A percentile compares a stretch with the other conserved stretches of the same genome.
Conservation (phyloP, 2,797 vertebrate species). For the Xiphophorus birchmanni region DNA sequence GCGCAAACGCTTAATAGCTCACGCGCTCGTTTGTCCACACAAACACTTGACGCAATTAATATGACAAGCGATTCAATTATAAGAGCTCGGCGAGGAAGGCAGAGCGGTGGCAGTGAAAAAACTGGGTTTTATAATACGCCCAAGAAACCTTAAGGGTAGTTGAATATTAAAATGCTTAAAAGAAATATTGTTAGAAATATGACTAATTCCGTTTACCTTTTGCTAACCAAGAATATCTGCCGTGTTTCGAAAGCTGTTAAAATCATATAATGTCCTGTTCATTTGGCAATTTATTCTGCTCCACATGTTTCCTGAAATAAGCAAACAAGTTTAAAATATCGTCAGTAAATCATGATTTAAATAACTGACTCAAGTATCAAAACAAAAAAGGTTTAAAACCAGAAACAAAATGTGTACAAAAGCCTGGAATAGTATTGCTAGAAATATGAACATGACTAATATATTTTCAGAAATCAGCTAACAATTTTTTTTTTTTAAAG, state of each 20-base stretch:
- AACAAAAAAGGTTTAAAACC: no score
- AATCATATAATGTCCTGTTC: neutral
- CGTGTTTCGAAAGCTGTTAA: neutral
- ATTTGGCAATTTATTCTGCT: neutral
- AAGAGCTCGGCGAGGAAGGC: slow-evolving; percentile 9
- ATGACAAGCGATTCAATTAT: slow-evolving; percentile 56
- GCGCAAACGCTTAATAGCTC: slow-evolving; percentile 55
- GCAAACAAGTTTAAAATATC: neutral
- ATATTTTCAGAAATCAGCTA: no score
- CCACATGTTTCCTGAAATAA: neutral
- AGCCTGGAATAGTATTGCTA: neutral
- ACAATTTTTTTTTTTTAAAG: neutral
- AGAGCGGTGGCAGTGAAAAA: neutral
- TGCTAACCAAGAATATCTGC: neutral
- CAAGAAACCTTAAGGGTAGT: neutral
- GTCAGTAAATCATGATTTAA: neutral
- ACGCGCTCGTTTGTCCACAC: slow-evolving; percentile 51
- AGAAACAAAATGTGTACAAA: neutral
- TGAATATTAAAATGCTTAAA: neutral
- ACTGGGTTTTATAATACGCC: neutral
- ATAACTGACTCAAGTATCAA: no score
- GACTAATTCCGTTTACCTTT: neutral
- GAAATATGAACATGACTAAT: no score
- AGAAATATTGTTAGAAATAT: neutral
- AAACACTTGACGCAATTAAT: slow-evolving; percentile 53